These are phyloP conservation scores for Campoplex nolae DNA, from an alignment of 2,888 invertebrate genomes.

Conservation along the genomic window DNA sequence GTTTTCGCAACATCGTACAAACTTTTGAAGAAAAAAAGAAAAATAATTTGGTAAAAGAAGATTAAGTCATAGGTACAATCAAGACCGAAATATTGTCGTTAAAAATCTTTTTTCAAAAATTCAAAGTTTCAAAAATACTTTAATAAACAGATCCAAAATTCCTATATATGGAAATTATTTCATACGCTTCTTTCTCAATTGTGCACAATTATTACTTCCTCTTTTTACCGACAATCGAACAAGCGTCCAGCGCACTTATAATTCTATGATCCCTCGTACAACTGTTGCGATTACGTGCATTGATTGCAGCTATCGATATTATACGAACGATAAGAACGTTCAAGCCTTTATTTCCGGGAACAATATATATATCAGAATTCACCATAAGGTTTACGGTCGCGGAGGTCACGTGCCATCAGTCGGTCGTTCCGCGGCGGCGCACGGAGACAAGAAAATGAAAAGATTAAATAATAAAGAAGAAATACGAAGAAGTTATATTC, in stretches of 20 bases:
- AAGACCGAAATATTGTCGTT: neutral
- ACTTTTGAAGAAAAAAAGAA: no score
- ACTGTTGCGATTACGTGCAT: slow-evolving; percentile 68
- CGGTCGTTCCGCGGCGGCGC: slow-evolving; percentile 65
- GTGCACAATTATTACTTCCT: neutral
- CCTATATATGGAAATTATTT: neutral
- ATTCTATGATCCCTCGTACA: neutral
- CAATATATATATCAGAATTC: slow-evolving; percentile 44
- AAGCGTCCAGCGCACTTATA: neutral
- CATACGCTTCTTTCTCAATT: neutral
- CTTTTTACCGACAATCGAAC: slow-evolving; percentile 2
- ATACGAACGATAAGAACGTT: slow-evolving; percentile 46
- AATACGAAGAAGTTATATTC: slow-evolving; percentile 11
- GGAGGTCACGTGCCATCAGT: slow-evolving; percentile 76
- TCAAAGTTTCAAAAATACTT: neutral
- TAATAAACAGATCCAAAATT: neutral
- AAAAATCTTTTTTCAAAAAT: neutral
- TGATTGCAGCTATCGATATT: slow-evolving; percentile 77
- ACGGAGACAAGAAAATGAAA: slow-evolving; percentile 73
- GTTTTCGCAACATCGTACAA: neutral
- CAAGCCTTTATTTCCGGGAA: slow-evolving; percentile 72
- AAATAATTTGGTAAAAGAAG: no score
- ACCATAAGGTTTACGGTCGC: slow-evolving; percentile 46
- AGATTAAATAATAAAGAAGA: slow-evolving; percentile 35
- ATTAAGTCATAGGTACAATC: no score